These are phyloP conservation scores for Calliphora vicina DNA, from an alignment of 1,140 invertebrate species.

Conservation along the genomic window DNA sequence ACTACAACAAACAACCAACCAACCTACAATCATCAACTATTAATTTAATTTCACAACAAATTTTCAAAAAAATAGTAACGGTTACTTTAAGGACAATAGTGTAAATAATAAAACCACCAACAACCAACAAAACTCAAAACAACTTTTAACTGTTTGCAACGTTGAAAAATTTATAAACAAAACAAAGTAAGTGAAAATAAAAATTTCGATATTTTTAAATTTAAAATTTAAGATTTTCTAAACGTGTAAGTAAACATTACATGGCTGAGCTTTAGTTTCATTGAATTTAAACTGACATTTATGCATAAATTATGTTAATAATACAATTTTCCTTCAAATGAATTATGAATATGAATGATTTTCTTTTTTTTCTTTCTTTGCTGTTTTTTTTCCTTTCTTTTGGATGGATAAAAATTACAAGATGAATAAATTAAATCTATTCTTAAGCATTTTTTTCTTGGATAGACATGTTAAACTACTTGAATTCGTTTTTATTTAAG, in stretches of 20 bases:
- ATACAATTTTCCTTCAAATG: slow-evolving; percentile 34
- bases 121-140: background rate
- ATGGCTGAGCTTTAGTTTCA: background rate
- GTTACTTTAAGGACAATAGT: slow-evolving; percentile 50
- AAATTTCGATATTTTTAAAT: no score
- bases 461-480: slow-evolving; percentile 40
- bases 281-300: slow-evolving; percentile 51
- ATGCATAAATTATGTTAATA: slow-evolving; percentile 63
- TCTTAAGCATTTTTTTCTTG: background rate
- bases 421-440: slow-evolving; percentile 30
- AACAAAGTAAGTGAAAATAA: slow-evolving; percentile 29
- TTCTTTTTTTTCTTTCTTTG: background rate
- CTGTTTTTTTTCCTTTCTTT: background rate
- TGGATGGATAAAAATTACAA: background rate
- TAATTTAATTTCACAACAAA: background rate
- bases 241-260: no score
- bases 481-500: background rate
- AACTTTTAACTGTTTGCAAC: background rate
- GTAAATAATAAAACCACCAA: slow-evolving; percentile 35
- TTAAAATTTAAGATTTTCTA: background rate
- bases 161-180: slow-evolving; percentile 15
- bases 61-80: background rate
- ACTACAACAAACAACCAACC: background rate
- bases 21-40: background rate
- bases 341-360: slow-evolving; percentile 33